phyloP scores from a whole-genome alignment of 2,797 vertebrate species.

The Dipus sagitta region DNA sequence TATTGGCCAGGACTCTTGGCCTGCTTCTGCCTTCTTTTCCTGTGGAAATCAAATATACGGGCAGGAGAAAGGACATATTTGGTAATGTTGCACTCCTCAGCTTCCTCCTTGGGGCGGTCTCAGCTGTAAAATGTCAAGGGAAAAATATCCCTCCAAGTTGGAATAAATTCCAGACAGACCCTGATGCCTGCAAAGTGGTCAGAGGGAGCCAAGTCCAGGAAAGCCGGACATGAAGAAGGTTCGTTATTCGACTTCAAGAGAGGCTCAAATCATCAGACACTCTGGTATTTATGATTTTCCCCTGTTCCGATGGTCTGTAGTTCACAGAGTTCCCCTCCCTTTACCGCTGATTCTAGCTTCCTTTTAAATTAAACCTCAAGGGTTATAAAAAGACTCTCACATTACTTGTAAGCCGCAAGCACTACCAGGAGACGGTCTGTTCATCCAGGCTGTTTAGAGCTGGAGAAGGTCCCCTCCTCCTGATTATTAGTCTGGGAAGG shows the following conservation, averaged over 20 bases:
- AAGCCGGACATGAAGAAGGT: constrained; percentile 89
- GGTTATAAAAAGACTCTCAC: constrained; percentile 85
- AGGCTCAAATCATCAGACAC: constrained; percentile 87
- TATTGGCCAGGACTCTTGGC: constrained; percentile 80
- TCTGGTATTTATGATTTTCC: constrained; percentile 85
- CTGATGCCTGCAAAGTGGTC: constrained; percentile 90
- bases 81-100: constrained; percentile 88
- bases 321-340: constrained; percentile 82
- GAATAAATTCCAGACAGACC: constrained; percentile 91
- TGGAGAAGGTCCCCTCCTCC: constrained; percentile 59
- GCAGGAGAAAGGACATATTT: constrained; percentile 89
- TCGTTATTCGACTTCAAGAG: constrained; percentile 87
- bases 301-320: constrained; percentile 83
- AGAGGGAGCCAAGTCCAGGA: constrained; percentile 87
- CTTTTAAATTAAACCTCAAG: constrained; percentile 81
- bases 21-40: constrained; percentile 83
- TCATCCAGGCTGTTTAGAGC: constrained; percentile 73
- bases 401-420: constrained; percentile 76
- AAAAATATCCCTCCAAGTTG: constrained; percentile 86
- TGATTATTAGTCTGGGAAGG: constrained; percentile 73
- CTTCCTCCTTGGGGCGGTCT: constrained; percentile 86
- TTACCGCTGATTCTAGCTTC: constrained; percentile 83
- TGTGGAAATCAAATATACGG: constrained; percentile 88
- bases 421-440: constrained; percentile 77
- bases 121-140: constrained; percentile 88